These are phyloP conservation scores for Porites lobata DNA, from an alignment of 92 coral and sea anemone genomes.

Conservation along the genomic window DNA sequence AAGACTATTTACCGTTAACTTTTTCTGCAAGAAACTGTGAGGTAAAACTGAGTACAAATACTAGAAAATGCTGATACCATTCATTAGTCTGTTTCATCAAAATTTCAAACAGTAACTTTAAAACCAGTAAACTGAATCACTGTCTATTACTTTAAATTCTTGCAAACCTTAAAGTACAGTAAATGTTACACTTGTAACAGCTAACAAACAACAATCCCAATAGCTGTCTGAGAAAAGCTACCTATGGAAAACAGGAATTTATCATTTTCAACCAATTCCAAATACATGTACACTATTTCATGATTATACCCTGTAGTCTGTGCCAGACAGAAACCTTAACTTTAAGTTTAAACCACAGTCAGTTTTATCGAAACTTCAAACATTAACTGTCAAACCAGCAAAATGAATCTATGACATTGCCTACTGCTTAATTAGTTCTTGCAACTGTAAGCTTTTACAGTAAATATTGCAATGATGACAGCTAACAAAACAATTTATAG, in stretches of 20 bases:
- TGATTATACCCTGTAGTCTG: too few species aligned
- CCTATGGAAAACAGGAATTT: too few species aligned
- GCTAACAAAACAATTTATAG: constrained; percentile 16
- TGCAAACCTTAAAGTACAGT: too few species aligned
- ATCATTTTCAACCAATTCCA: too few species aligned
- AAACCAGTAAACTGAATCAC: too few species aligned
- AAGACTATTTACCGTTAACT: neutral
- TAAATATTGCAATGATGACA: constrained; percentile 50
- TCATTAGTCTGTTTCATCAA: neutral
- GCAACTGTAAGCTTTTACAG: constrained; percentile 40
- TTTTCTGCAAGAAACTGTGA: neutral
- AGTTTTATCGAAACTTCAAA: neutral
- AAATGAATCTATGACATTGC: neutral
- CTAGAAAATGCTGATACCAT: neutral
- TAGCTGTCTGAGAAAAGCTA: too few species aligned
- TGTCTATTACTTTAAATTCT: too few species aligned
- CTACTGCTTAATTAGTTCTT: neutral
- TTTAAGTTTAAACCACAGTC: neutral
- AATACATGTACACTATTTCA: too few species aligned
- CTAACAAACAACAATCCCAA: too few species aligned
- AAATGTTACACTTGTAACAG: too few species aligned
- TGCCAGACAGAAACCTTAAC: too few species aligned
- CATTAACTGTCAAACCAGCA: neutral
- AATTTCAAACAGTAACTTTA: too few species aligned
- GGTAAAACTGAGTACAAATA: neutral